Percentiles rank a stretch among this genome's conserved stretches.
phyloP scores from a whole-genome alignment of 1,140 invertebrate genomes.

The Plodia interpunctella region DNA sequence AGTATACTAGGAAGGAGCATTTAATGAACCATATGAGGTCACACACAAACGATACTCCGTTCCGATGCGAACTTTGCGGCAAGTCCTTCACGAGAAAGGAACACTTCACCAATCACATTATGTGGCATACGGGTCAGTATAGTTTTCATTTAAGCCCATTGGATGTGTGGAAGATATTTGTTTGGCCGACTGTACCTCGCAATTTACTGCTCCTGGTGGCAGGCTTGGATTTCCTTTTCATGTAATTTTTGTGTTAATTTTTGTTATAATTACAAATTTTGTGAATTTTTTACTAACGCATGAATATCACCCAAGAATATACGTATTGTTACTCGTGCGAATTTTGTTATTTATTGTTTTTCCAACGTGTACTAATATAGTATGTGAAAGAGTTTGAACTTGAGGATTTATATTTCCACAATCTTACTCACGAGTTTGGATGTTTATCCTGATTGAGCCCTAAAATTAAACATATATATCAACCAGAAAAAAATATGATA shows the following conservation, averaged over 20 bases:
- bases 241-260: not conserved
- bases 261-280: not conserved
- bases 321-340: not conserved
- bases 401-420: too few relatives aligned
- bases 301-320: not conserved
- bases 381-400: too few relatives aligned
- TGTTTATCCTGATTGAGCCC: too few relatives aligned
- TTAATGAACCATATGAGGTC: constrained; percentile 86
- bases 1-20: constrained; percentile 87
- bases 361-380: too few relatives aligned
- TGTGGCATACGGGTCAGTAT: constrained; percentile 86
- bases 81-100: constrained; percentile 92
- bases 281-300: constrained; percentile 4
- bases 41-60: constrained; percentile 90
- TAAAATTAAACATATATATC: too few relatives aligned
- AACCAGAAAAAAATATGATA: too few relatives aligned
- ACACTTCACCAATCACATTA: constrained; percentile 91
- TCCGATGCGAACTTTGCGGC: constrained; percentile 89
- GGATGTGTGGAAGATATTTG: not conserved
- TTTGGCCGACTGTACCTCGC: not conserved
- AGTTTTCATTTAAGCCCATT: constrained; percentile 23
- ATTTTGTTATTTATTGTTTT: not conserved
- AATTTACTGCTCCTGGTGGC: constrained; percentile 21
- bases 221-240: constrained; percentile 41
- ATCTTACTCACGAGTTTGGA: too few relatives aligned